Evolutionary conservation across 2,888 invertebrate species (phyloP).

Genomic region (Rhamnusium bicolor): DNA sequence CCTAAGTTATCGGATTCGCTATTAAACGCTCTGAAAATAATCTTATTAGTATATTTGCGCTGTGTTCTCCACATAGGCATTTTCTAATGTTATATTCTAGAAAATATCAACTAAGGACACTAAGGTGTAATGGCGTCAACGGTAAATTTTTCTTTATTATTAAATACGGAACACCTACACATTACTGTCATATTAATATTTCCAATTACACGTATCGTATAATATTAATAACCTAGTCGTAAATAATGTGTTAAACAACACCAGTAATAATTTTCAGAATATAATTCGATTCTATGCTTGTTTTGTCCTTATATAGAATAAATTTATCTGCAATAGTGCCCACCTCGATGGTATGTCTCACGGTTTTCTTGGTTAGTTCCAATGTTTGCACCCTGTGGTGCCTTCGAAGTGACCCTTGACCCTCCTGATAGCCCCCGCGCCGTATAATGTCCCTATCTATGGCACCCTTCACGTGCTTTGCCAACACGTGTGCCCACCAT

Average conservation of each 20-base stretch:
- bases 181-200: conserved; percentile 29
- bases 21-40: too few species aligned
- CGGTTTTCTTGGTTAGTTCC: conserved; percentile 42
- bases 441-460: conserved; percentile 45
- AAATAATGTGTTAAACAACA: conserved; percentile 21
- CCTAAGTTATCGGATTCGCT: too few species aligned
- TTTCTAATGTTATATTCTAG: too few species aligned
- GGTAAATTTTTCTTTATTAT: conserved; percentile 1
- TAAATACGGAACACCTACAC: conserved; percentile 18
- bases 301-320: conserved; percentile 21
- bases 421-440: conserved; percentile 30
- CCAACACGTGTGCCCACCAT: conserved; percentile 33
- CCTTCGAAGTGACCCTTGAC: conserved; percentile 50
- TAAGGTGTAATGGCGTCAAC: background rate
- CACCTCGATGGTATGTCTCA: conserved; percentile 35
- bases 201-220: background rate
- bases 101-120: too few species aligned
- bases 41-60: too few species aligned
- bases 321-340: conserved; percentile 23
- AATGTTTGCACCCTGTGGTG: conserved; percentile 51
- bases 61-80: too few species aligned
- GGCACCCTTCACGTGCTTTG: conserved; percentile 49
- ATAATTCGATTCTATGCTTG: conserved; percentile 30
- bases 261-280: conserved; percentile 23
- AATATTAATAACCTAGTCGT: conserved; percentile 1